Conservation (phyloP, 2,113 vertebrate genomes). For the Otocyon megalotis region DNA sequence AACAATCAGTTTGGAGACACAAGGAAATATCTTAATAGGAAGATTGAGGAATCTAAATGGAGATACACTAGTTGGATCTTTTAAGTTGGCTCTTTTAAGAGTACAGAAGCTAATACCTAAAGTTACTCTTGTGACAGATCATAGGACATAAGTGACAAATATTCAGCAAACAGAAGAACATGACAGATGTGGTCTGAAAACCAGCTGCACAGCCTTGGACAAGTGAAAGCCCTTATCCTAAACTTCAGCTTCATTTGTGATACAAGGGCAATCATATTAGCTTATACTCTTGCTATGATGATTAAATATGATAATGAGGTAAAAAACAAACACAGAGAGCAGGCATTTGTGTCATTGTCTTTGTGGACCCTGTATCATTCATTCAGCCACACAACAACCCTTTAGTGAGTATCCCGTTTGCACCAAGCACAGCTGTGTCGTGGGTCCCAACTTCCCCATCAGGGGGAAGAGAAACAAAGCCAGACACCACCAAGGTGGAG, state of each 20-base stretch:
- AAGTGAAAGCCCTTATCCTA: background rate
- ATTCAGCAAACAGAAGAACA: background rate
- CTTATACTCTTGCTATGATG: background rate
- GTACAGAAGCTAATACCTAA: background rate
- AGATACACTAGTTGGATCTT: background rate
- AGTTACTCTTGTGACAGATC: background rate
- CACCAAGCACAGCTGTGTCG: background rate
- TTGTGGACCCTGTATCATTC: background rate
- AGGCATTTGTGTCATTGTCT: background rate
- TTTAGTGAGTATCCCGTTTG: background rate
- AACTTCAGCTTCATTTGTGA: constrained; percentile 6
- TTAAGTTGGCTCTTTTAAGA: background rate
- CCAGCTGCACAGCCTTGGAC: background rate
- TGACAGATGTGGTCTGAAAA: background rate
- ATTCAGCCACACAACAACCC: background rate
- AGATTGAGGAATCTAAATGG: constrained; percentile 54
- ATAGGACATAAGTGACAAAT: background rate
- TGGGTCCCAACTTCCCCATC: background rate
- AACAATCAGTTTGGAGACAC: constrained; percentile 23
- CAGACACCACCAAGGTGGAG: background rate
- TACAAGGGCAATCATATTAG: background rate
- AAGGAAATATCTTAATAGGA: constrained; percentile 58
- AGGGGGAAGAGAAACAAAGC: background rate
- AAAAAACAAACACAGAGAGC: background rate
- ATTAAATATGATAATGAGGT: constrained; percentile 12